Percentiles rank a stretch among this genome's conserved stretches.
Evolutionary conservation across 2,113 vertebrate genomes (phyloP).

Genomic region (Burhinus oedicnemus): DNA sequence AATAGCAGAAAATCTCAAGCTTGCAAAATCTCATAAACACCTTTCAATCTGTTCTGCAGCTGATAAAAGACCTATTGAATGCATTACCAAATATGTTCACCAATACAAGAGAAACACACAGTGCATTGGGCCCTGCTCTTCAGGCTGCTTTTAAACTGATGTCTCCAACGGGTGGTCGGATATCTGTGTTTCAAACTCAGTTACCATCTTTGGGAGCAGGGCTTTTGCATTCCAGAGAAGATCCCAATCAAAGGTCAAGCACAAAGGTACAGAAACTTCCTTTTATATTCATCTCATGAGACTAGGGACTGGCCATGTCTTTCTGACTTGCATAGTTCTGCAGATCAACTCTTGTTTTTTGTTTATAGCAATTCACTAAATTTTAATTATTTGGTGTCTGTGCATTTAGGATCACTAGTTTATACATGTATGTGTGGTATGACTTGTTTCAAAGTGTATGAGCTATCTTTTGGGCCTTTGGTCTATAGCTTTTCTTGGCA

Average conservation of each 20-base stretch:
- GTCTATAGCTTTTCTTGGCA: neutral
- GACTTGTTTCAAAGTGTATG: neutral
- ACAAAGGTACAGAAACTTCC: slow-evolving; percentile 81
- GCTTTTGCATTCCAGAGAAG: slow-evolving; percentile 90
- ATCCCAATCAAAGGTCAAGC: slow-evolving; percentile 94
- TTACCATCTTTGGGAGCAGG: slow-evolving; percentile 91
- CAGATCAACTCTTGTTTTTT: neutral
- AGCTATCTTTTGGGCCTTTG: neutral
- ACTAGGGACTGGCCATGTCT: neutral
- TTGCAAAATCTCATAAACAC: neutral
- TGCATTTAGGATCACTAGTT: neutral
- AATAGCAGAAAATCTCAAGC: neutral
- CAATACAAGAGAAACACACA: slow-evolving; percentile 91
- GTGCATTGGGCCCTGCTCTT: slow-evolving; percentile 91
- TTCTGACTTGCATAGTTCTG: neutral
- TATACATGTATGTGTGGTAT: neutral
- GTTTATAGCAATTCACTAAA: neutral
- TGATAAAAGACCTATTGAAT: slow-evolving; percentile 90
- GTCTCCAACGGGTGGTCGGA: slow-evolving; percentile 92
- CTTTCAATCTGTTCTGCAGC: slow-evolving; percentile 75
- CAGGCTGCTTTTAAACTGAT: slow-evolving; percentile 96
- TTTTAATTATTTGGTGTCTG: neutral
- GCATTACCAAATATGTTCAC: slow-evolving; percentile 91
- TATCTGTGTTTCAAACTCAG: slow-evolving; percentile 96
- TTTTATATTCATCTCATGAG: neutral